Evolutionary conservation across 2,888 invertebrate species (phyloP).

Genomic region (Pilophorus perplexus): DNA sequence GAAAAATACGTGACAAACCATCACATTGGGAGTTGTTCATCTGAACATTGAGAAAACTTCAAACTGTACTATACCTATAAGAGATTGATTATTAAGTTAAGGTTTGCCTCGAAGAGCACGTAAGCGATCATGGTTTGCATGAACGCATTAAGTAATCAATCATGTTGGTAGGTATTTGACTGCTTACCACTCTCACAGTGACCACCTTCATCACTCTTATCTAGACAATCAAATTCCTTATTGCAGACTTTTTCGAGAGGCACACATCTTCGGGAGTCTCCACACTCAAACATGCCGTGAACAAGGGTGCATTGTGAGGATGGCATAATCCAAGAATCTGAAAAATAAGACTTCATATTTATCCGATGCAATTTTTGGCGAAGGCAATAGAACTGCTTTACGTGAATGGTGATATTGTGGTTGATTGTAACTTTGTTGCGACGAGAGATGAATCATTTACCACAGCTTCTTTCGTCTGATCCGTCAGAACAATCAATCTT

Average conservation of each 20-base stretch:
- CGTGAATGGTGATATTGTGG: background rate
- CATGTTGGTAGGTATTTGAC: no score
- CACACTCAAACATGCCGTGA: conserved; percentile 2
- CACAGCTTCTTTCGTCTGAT: conserved; percentile 63
- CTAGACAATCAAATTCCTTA: conserved; percentile 61
- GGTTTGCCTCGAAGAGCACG: no score
- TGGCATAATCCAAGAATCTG: conserved; percentile 9
- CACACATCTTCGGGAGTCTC: conserved; percentile 1
- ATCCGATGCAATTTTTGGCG: no score
- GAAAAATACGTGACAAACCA: background rate
- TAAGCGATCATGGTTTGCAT: no score
- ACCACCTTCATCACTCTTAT: conserved; percentile 68
- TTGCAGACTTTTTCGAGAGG: conserved; percentile 60
- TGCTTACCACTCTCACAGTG: no score
- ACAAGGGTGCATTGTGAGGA: background rate
- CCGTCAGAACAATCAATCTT: conserved; percentile 67
- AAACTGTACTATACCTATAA: no score
- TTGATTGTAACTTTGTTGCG: background rate
- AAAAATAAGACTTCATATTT: no score
- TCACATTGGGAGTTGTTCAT: no score
- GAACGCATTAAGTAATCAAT: no score
- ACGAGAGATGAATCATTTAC: background rate
- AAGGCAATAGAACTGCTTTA: background rate
- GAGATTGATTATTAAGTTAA: no score
- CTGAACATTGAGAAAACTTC: no score